Base-by-base conservation (phyloP, 2,888 invertebrate genomes). In the Microplitis manilae region DNA sequence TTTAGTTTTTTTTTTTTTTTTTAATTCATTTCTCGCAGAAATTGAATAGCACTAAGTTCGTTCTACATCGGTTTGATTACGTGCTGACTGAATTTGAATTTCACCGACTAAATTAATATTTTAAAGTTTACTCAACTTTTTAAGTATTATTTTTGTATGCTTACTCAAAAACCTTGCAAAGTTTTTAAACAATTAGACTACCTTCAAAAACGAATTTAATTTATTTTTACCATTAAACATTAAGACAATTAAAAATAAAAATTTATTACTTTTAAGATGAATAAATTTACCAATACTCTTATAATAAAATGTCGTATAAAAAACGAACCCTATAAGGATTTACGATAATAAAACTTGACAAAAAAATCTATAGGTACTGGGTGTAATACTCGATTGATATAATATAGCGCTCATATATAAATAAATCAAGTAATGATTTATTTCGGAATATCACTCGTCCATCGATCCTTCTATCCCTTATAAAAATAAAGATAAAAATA, bases 351-450 rank as follows among this genome's bases (percentile, higher is more conserved):
- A 40, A 30, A 61, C 40, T 39, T 30, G 15, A 72, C 64, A 13
- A 72, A 72, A 72, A 30, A 62, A 70, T 70, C 61, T 70, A 70
- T 61, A 61, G 30, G 17, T 30, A 30, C 30, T 30, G 30, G 30
- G 30, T 30, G 30, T 30, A 2, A 30, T 62, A 20, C 15, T 62
- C 40, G 62, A 70, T 70, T 70, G 70, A 9, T 72, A 62, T 72
- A 72, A 72, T 72, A 40, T 17, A 50, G 9, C 50, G 50, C 72
- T 30, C 30, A 62, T 62, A 72, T 72, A 61, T 39, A 72, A 72
- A 72, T 61, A 72, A 72, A 61, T 72, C 72, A 72, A 13, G 15
- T 39, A 60, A 72, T 72, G 72, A 72, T 72, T 72, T 72, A 72
- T 72, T 13, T 15, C 40, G 8, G 1, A 50, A 5, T 61, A 72